A percentile compares a stretch with the other conserved stretches of the same genome.
These are phyloP conservation scores for Dascillus cervinus DNA, from an alignment of 2,888 invertebrate species.

Conservation along the genomic window DNA sequence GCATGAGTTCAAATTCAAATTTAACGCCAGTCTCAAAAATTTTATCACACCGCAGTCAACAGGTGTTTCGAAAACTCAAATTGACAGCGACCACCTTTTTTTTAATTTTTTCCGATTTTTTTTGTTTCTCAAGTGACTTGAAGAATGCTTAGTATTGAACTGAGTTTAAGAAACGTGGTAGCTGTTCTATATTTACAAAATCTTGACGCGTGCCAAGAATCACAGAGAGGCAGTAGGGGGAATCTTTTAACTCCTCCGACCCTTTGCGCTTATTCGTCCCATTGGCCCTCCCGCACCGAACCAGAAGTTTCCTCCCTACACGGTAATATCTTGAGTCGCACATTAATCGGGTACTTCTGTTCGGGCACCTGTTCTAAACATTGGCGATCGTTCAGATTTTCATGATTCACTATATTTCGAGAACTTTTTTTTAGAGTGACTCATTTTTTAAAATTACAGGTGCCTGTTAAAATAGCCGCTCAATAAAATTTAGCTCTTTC, in stretches of 20 bases:
- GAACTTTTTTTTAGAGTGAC: too few relatives aligned
- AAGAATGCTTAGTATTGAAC: slow-evolving; percentile 31
- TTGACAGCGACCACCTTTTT: slow-evolving; percentile 21
- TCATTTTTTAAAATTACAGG: too few relatives aligned
- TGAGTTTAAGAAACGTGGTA: slow-evolving; percentile 37
- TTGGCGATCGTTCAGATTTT: too few relatives aligned
- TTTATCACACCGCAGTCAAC: slow-evolving; percentile 11
- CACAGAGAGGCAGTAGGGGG: slow-evolving; percentile 31
- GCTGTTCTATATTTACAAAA: slow-evolving; percentile 44
- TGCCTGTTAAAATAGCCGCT: too few relatives aligned
- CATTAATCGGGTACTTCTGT: too few relatives aligned
- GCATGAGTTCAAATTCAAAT: slow-evolving; percentile 42
- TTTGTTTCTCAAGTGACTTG: slow-evolving; percentile 10
- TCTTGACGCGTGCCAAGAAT: slow-evolving; percentile 44
- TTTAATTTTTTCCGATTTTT: slow-evolving; percentile 5
- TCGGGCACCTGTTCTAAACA: too few relatives aligned
- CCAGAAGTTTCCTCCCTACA: too few relatives aligned
- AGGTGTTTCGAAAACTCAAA: slow-evolving; percentile 20
- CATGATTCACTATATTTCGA: too few relatives aligned
- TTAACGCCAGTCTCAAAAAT: slow-evolving; percentile 2
- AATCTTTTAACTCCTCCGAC: slow-evolving; percentile 23
- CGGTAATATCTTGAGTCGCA: too few relatives aligned
- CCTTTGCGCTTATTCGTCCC: slow-evolving; percentile 24
- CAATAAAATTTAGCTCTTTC: too few relatives aligned
- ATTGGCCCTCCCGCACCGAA: slow-evolving; percentile 33